A percentile compares a stretch with the other conserved stretches of the same genome.
Conservation (phyloP, 1,140 invertebrate genomes). For the Euura lappo region DNA sequence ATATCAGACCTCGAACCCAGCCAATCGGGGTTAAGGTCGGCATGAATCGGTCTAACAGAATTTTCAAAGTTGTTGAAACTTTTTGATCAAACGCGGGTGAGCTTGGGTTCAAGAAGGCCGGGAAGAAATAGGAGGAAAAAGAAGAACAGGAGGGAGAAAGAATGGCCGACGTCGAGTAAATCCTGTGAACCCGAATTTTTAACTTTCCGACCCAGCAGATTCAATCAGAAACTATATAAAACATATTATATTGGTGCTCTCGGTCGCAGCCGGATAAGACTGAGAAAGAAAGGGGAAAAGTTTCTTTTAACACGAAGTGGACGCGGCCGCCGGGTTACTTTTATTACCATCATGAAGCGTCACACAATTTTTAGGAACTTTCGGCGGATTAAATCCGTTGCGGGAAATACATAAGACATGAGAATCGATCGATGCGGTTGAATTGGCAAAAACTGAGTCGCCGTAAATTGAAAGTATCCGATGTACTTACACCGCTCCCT, state of each 20-base stretch:
- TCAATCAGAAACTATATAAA: constrained; percentile 5
- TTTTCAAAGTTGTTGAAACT: constrained; percentile 2
- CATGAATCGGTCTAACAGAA: neutral
- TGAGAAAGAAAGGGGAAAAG: neutral
- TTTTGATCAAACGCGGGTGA: neutral
- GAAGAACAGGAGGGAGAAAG: neutral
- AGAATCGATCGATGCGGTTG: constrained; percentile 18
- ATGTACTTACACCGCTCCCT: constrained; percentile 37
- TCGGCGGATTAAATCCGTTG: constrained; percentile 28
- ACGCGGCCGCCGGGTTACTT: constrained; percentile 19
- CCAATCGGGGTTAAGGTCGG: neutral
- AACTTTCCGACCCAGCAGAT: constrained; percentile 1
- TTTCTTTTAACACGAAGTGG: neutral
- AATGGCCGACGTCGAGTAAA: constrained; percentile 3
- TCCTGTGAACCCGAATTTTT: constrained; percentile 1
- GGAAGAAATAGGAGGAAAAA: neutral
- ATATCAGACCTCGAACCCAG: neutral
- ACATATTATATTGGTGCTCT: neutral
- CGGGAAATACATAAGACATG: constrained; percentile 34
- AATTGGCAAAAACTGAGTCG: constrained; percentile 46
- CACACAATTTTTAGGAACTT: constrained; percentile 28
- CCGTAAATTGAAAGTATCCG: constrained; percentile 54
- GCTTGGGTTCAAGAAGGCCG: neutral
- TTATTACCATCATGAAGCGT: constrained; percentile 20
- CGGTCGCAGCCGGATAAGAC: neutral